Conservation (phyloP, 2,888 invertebrate species). For the Arctia plantaginis region DNA sequence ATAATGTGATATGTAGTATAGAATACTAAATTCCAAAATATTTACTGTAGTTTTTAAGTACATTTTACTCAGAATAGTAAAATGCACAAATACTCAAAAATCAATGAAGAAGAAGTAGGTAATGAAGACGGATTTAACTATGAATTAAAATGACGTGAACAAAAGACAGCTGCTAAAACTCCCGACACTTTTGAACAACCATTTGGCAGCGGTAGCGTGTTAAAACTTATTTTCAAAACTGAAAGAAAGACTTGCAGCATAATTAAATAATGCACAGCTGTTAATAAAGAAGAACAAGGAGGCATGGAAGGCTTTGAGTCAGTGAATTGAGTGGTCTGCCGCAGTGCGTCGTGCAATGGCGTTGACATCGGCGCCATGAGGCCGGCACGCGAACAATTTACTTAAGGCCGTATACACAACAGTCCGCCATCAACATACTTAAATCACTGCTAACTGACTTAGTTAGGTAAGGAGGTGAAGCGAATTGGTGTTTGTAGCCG, state of each 20-base stretch:
- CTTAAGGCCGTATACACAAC: slow-evolving; percentile 60
- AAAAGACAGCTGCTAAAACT: background rate
- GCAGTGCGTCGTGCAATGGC: slow-evolving; percentile 80
- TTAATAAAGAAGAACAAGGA: slow-evolving; percentile 54
- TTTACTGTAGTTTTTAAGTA: too few relatives aligned
- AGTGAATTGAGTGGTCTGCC: slow-evolving; percentile 61
- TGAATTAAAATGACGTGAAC: background rate
- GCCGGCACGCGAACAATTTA: slow-evolving; percentile 80
- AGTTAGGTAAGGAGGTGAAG: slow-evolving; percentile 25
- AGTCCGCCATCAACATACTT: slow-evolving; percentile 31
- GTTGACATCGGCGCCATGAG: slow-evolving; percentile 75
- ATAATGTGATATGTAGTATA: too few relatives aligned
- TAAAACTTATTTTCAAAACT: slow-evolving; percentile 32
- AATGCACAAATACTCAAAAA: background rate
- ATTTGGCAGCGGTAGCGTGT: slow-evolving; percentile 36
- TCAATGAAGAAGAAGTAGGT: background rate
- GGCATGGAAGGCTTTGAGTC: slow-evolving; percentile 27
- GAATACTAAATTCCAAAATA: too few relatives aligned
- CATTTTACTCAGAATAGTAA: too few relatives aligned
- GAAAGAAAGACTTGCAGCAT: slow-evolving; percentile 27
- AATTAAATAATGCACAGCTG: slow-evolving; percentile 51
- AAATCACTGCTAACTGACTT: slow-evolving; percentile 49
- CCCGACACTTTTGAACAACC: slow-evolving; percentile 23
- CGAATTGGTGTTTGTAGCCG: slow-evolving; percentile 3
- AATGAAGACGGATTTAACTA: background rate